These are phyloP conservation scores for Naja naja DNA, from an alignment of 2,113 vertebrate genomes.

Conservation along the genomic window DNA sequence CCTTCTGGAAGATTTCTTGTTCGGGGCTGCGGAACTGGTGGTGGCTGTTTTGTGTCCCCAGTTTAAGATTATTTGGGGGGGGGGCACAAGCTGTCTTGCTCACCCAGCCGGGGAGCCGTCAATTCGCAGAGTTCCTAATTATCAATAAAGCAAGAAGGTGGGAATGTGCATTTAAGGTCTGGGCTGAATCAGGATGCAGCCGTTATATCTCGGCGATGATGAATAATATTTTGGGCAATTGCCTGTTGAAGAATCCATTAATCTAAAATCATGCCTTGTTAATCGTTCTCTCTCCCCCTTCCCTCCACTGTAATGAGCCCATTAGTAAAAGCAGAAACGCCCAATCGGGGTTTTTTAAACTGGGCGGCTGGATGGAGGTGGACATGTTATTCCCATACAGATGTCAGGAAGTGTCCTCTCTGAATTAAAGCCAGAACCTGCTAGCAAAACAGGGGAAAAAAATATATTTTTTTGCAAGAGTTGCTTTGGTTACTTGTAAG, in stretches of 20 bases:
- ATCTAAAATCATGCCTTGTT: constrained; percentile 3
- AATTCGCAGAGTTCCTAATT: neutral
- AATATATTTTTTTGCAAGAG: neutral
- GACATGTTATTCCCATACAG: neutral
- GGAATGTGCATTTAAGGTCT: neutral
- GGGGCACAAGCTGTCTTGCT: neutral
- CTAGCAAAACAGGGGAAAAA: neutral
- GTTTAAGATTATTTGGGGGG: neutral
- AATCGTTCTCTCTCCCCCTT: neutral
- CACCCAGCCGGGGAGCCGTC: neutral
- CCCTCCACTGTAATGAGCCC: neutral
- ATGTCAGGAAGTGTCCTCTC: neutral
- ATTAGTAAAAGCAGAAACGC: neutral
- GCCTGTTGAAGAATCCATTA: neutral
- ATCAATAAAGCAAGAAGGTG: neutral
- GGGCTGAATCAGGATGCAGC: neutral
- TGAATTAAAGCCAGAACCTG: neutral
- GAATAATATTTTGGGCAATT: neutral
- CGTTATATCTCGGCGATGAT: neutral
- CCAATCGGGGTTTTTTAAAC: neutral
- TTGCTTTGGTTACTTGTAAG: neutral
- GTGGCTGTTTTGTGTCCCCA: neutral
- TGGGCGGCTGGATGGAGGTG: neutral
- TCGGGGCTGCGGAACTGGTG: neutral
- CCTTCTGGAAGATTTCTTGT: neutral